phyloP scores from a whole-genome alignment of 2,113 vertebrate genomes.

The Gavia stellata region DNA sequence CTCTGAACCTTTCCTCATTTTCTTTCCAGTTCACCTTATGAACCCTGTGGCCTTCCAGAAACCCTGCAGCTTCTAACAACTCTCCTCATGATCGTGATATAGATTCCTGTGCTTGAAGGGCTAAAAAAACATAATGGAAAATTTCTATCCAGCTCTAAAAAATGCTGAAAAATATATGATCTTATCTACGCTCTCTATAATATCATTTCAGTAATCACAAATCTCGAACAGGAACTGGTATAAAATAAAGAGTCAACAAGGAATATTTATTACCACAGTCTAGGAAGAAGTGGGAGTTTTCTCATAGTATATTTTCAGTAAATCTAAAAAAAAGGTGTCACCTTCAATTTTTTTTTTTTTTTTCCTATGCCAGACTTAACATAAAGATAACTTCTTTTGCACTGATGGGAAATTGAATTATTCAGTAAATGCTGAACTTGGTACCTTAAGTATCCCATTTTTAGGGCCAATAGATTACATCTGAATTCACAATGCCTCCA shows the following conservation, averaged over 20 bases:
- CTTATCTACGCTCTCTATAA: background rate
- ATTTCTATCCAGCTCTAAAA: background rate
- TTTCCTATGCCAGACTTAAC: background rate
- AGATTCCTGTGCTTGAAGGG: background rate
- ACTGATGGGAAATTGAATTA: background rate
- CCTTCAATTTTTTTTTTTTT: conserved; percentile 1
- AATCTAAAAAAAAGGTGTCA: background rate
- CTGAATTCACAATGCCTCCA: background rate
- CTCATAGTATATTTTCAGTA: background rate
- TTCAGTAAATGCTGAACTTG: background rate
- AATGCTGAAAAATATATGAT: background rate
- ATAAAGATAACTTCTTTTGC: background rate
- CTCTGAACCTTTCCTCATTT: background rate
- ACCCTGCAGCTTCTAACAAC: background rate
- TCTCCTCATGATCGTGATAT: background rate
- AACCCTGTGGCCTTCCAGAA: background rate
- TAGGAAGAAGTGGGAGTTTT: background rate
- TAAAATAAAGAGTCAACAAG: background rate
- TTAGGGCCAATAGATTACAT: background rate
- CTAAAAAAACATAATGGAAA: background rate
- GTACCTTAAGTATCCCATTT: background rate
- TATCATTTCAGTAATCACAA: background rate
- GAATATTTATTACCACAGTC: background rate
- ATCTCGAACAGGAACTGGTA: background rate
- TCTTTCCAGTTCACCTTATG: background rate